Base-by-base conservation (phyloP, 2,888 invertebrate genomes). In the Cephus nigrinus region DNA sequence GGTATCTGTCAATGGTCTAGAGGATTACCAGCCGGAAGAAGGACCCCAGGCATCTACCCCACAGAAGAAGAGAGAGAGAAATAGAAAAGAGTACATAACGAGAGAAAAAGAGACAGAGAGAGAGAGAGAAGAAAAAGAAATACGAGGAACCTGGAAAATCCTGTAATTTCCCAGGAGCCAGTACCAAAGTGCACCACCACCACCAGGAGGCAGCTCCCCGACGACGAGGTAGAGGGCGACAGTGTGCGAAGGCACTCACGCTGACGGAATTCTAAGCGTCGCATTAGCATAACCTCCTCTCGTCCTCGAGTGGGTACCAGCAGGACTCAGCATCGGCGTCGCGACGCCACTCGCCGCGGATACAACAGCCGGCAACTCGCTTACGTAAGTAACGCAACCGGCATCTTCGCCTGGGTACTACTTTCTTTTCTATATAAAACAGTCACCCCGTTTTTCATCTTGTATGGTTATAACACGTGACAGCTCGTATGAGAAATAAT, bases 81-180 rank as follows among this genome's bases (percentile, higher is more conserved):
- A 74, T 73, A 73, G 36, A 75, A 75, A 75, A 40, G 75, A 33
- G 23, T 31, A 5, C 31, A 77, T 0, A 35, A 12, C 35, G 35
- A 35, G 35, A 35, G 55, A 40, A 81, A 79, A 80, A 30, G 36
- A 36, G 75, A 80, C 77, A 55, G 75, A 75, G 72, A 78, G 74
- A 69, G 34, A 34, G 73, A 30, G 68, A 32, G 74, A 69, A 72
- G 30, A 34, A 35, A 55, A 36, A 35, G 32, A 73, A 30, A 32
- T 30, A 55, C 33, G 35, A 55, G 30, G 69, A 23, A 69, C 31
- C 76, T 35, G 36, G 31, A 74, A 69, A 77, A 71, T 12, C 71
- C 71, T 31, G 31, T 71, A 71, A 71, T 71, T 71, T 71, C 71
- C 71, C 71, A 71, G 71, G 71, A 71, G 71, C 23, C 55, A 23